phyloP scores from a whole-genome alignment of 2,113 vertebrate genomes.

The Anhinga anhinga region DNA sequence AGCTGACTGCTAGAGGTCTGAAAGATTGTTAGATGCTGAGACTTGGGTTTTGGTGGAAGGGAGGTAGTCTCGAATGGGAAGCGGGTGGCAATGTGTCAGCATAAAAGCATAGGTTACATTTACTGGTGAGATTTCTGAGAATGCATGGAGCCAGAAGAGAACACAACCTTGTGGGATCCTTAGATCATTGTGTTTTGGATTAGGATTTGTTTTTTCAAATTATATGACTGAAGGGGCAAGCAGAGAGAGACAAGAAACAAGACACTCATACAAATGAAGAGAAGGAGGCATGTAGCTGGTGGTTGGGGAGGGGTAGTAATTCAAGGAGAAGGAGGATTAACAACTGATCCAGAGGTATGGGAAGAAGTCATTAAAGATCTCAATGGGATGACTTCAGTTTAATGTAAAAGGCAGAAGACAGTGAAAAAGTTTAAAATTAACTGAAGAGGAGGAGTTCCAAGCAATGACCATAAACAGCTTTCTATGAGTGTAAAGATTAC shows the following conservation, averaged over 20 bases:
- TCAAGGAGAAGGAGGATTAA: not conserved
- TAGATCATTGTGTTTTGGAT: not conserved
- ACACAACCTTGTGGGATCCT: not conserved
- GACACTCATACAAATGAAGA: not conserved
- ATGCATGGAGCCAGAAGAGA: fast-evolving
- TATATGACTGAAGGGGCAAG: not conserved
- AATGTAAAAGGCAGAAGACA: not conserved
- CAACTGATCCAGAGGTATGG: not conserved
- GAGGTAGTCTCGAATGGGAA: not conserved
- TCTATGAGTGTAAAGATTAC: not conserved
- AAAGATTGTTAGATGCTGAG: not conserved
- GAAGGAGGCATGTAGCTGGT: not conserved
- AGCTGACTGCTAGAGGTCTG: not conserved
- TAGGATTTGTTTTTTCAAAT: not conserved
- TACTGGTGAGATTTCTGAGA: not conserved
- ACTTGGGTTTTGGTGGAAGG: not conserved
- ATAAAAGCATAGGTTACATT: not conserved
- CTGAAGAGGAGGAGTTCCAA: not conserved
- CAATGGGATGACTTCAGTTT: not conserved
- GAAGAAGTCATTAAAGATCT: not conserved
- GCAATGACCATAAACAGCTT: not conserved
- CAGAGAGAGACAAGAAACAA: not conserved
- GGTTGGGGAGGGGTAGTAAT: not conserved
- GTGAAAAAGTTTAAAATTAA: not conserved
- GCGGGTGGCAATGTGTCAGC: not conserved